Conservation (phyloP, 2,113 vertebrate genomes). For the Dascyllus trimaculatus region DNA sequence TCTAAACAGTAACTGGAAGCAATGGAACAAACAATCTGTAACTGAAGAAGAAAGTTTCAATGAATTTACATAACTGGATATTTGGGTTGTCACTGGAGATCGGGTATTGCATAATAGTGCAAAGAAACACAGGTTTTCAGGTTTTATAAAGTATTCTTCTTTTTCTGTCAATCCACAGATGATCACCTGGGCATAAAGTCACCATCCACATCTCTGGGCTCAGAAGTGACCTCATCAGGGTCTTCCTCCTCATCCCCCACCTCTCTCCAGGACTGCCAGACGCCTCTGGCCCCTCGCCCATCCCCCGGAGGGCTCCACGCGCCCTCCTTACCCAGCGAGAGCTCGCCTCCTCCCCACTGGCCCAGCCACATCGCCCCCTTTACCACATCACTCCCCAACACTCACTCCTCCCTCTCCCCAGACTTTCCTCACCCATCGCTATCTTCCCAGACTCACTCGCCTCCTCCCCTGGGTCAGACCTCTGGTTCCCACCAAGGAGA, state of each 20-base stretch:
- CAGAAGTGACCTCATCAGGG: constrained; percentile 83
- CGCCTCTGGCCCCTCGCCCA: constrained; percentile 84
- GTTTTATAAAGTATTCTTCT: constrained; percentile 12
- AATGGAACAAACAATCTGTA: constrained; percentile 39
- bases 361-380: constrained; percentile 83
- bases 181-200: constrained; percentile 85
- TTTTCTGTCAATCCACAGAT: constrained; percentile 72
- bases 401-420: constrained; percentile 86
- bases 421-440: constrained; percentile 86
- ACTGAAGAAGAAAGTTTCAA: constrained; percentile 13
- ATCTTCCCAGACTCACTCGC: constrained; percentile 85
- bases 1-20: constrained; percentile 45
- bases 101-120: no score
- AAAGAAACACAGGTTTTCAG: neutral
- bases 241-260: constrained; percentile 84
- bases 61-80: constrained; percentile 23
- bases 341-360: constrained; percentile 86
- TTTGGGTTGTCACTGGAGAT: neutral
- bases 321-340: constrained; percentile 86
- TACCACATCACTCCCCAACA: constrained; percentile 83
- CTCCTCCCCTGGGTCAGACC: constrained; percentile 76
- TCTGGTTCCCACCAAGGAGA: constrained; percentile 77
- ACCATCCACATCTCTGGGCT: constrained; percentile 81
- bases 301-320: constrained; percentile 86
- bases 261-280: constrained; percentile 84